phyloP scores from a whole-genome alignment of 2,797 vertebrate genomes.

The Thalassophryne amazonica region DNA sequence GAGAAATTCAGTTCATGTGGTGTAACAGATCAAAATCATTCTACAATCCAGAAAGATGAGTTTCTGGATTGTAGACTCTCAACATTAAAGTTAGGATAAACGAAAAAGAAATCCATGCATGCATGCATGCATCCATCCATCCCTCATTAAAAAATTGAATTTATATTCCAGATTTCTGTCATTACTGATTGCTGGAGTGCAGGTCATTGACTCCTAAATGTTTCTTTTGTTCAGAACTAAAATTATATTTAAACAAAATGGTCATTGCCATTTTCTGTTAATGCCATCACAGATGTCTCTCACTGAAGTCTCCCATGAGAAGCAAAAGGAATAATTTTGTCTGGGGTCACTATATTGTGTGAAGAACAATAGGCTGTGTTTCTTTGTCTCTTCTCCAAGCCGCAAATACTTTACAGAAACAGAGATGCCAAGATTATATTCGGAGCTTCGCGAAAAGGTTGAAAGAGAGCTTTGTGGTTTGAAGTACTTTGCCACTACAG shows the following conservation, averaged over 20 bases:
- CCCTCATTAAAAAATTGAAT: too few relatives aligned
- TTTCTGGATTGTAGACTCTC: too few relatives aligned
- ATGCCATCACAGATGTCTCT: slow-evolving; percentile 39
- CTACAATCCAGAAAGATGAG: too few relatives aligned
- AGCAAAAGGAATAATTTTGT: slow-evolving; percentile 17
- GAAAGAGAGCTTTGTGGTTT: too few relatives aligned
- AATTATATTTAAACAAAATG: slow-evolving; percentile 27
- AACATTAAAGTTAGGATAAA: too few relatives aligned
- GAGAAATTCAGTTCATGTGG: neutral
- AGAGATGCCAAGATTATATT: too few relatives aligned
- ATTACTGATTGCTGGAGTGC: slow-evolving; percentile 4
- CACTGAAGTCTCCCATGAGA: slow-evolving; percentile 42
- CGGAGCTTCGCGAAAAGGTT: too few relatives aligned
- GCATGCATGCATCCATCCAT: too few relatives aligned
- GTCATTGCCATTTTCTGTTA: slow-evolving; percentile 41
- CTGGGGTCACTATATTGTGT: slow-evolving; percentile 17
- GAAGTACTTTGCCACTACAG: too few relatives aligned
- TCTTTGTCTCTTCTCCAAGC: too few relatives aligned
- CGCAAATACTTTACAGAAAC: too few relatives aligned
- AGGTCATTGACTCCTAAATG: neutral
- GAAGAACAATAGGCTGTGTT: slow-evolving; percentile 16
- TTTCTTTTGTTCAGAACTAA: slow-evolving; percentile 53
- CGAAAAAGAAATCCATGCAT: too few relatives aligned
- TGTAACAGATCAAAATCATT: neutral
- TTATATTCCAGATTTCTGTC: slow-evolving; percentile 5